Conservation (phyloP, 2,888 invertebrate species). For the Malachius bipustulatus region DNA sequence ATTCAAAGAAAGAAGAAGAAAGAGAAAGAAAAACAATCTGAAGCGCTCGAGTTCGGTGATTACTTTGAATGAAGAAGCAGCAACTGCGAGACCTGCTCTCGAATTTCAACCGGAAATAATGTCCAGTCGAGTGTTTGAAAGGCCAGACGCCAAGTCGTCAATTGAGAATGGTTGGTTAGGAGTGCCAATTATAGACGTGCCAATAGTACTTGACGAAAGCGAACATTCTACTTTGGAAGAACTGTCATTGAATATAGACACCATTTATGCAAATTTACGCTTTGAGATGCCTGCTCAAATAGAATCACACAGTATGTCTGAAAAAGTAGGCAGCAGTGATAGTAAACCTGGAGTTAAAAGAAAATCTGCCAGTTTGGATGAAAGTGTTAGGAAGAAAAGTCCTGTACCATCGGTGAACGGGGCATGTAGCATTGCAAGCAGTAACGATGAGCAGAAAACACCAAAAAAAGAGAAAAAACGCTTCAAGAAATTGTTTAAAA, state of each 20-base stretch:
- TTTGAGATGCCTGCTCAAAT: slow-evolving; percentile 34
- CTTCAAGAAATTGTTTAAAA: slow-evolving; percentile 65
- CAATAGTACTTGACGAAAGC: slow-evolving; percentile 33
- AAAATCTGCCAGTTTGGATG: slow-evolving; percentile 31
- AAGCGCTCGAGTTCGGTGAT: slow-evolving; percentile 25
- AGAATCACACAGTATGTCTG: slow-evolving; percentile 22
- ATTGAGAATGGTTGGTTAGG: slow-evolving; percentile 20
- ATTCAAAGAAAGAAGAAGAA: slow-evolving; percentile 18
- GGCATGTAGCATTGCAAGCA: slow-evolving; percentile 23
- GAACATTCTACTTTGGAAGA: slow-evolving; percentile 32
- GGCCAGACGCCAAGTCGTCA: slow-evolving; percentile 21
- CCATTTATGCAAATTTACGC: no score
- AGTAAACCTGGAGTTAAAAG: slow-evolving; percentile 18
- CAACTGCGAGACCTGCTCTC: slow-evolving; percentile 1
- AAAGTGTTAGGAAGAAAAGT: slow-evolving; percentile 19
- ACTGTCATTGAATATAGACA: slow-evolving; percentile 21
- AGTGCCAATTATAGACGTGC: slow-evolving; percentile 27
- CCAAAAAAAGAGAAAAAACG: slow-evolving; percentile 49
- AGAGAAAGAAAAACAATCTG: slow-evolving; percentile 16
- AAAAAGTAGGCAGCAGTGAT: slow-evolving; percentile 14
- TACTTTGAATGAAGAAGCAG: slow-evolving; percentile 22
- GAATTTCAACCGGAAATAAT: slow-evolving; percentile 15
- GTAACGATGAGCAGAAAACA: slow-evolving; percentile 24
- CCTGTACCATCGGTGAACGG: slow-evolving; percentile 21
- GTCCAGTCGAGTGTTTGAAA: slow-evolving; percentile 16